Conservation (phyloP, 2,888 invertebrate genomes). For the Biston betularia region DNA sequence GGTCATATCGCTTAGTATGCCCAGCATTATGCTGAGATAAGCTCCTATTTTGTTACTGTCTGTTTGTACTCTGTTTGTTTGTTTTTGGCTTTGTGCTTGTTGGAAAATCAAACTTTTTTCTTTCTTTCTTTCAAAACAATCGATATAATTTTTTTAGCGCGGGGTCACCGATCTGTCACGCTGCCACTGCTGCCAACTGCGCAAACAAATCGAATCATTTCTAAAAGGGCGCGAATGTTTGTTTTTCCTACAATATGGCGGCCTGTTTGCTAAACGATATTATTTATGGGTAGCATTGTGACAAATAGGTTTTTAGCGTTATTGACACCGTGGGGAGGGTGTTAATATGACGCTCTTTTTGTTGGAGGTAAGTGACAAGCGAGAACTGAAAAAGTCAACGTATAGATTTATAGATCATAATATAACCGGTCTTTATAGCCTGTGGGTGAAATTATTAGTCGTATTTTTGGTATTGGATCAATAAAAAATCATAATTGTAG, state of each 20-base stretch:
- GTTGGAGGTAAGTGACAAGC: not conserved
- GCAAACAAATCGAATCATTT: constrained; percentile 69
- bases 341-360: constrained; percentile 45
- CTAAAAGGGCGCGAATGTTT: constrained; percentile 75
- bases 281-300: constrained; percentile 71
- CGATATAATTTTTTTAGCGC: constrained; percentile 32
- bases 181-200: constrained; percentile 74
- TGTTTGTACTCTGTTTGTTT: too few species aligned
- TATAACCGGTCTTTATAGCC: not conserved
- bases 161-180: constrained; percentile 66
- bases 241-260: constrained; percentile 71
- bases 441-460: not conserved
- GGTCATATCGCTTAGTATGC: too few species aligned
- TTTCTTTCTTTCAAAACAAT: too few species aligned
- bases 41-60: too few species aligned
- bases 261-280: constrained; percentile 68
- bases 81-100: too few species aligned
- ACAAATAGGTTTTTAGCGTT: constrained; percentile 71
- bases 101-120: too few species aligned
- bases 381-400: not conserved
- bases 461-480: too few species aligned
- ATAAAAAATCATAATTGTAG: too few species aligned
- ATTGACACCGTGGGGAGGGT: constrained; percentile 64
- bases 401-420: not conserved
- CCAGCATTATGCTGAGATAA: too few species aligned